These are phyloP conservation scores for Triops longicaudatus DNA, from an alignment of 1,140 invertebrate species.

Conservation along the genomic window DNA sequence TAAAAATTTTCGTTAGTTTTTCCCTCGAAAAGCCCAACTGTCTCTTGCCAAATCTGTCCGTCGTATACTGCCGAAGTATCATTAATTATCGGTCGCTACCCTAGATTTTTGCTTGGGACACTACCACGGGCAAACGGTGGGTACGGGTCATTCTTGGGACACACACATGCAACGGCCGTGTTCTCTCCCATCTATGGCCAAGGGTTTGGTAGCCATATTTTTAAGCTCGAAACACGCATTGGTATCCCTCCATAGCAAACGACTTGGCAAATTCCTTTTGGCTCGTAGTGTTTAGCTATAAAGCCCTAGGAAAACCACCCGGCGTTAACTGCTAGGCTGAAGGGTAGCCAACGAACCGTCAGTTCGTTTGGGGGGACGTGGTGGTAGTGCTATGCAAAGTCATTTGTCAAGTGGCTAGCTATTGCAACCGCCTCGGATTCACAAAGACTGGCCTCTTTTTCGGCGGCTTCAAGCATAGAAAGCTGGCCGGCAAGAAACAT, in stretches of 20 bases:
- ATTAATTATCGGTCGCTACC: conserved; percentile 11
- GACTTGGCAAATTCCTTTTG: conserved; percentile 8
- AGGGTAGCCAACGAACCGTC: not conserved
- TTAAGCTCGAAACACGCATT: not conserved
- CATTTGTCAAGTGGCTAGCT: conserved; percentile 11
- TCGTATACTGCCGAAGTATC: not conserved
- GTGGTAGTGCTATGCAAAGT: not conserved
- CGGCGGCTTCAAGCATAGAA: not conserved
- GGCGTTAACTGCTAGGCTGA: not conserved
- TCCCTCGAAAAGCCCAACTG: not conserved
- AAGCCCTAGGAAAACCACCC: conserved; percentile 1
- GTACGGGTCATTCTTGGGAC: not conserved
- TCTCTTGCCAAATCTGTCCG: not conserved
- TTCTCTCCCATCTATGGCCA: not conserved
- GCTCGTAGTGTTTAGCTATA: not conserved
- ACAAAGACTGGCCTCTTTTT: conserved; percentile 8
- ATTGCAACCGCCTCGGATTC: not conserved
- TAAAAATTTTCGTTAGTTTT: not conserved
- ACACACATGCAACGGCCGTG: conserved; percentile 5
- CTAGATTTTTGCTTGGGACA: conserved; percentile 1
- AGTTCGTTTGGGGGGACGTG: not conserved
- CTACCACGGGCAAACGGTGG: not conserved
- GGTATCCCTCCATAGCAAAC: not conserved
- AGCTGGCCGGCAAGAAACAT: not conserved
- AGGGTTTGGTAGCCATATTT: not conserved